Evolutionary conservation across 2,797 vertebrate species (phyloP).

Genomic region (Tangara arthus): DNA sequence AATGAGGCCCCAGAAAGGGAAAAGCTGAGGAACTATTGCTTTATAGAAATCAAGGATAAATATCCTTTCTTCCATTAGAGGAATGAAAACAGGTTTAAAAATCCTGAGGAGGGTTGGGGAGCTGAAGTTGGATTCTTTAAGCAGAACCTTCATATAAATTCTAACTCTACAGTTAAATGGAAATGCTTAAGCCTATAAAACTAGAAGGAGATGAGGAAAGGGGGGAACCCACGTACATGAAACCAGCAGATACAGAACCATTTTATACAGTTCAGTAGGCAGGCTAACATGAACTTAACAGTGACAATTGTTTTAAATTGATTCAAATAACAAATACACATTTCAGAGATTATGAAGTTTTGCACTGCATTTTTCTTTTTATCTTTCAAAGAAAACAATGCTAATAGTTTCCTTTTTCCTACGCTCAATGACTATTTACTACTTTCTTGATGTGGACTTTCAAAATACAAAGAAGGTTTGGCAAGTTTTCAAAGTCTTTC

Average conservation of each 20-base stretch:
- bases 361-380: slow-evolving; percentile 78
- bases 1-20: slow-evolving; percentile 33
- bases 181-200: slow-evolving; percentile 50
- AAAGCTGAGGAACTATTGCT: slow-evolving; percentile 16
- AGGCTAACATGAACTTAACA: slow-evolving; percentile 65
- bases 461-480: slow-evolving; percentile 83
- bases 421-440: slow-evolving; percentile 78
- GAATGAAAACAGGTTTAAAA: background rate
- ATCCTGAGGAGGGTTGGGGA: background rate
- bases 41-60: slow-evolving; percentile 43
- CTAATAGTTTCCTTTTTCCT: slow-evolving; percentile 87
- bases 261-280: slow-evolving; percentile 67
- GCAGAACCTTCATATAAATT: slow-evolving; percentile 12
- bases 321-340: slow-evolving; percentile 76
- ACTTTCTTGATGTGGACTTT: slow-evolving; percentile 81
- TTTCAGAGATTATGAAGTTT: slow-evolving; percentile 81
- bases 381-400: slow-evolving; percentile 86
- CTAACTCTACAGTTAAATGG: slow-evolving; percentile 23
- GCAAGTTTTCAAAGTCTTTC: slow-evolving; percentile 81
- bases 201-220: background rate
- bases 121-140: background rate
- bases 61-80: background rate
- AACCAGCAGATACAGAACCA: slow-evolving; percentile 57
- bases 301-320: slow-evolving; percentile 75
- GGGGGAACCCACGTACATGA: background rate